A percentile compares a stretch with the other conserved stretches of the same genome.
Conservation (phyloP, 2,888 invertebrate genomes). For the Lycaena phlaeas region DNA sequence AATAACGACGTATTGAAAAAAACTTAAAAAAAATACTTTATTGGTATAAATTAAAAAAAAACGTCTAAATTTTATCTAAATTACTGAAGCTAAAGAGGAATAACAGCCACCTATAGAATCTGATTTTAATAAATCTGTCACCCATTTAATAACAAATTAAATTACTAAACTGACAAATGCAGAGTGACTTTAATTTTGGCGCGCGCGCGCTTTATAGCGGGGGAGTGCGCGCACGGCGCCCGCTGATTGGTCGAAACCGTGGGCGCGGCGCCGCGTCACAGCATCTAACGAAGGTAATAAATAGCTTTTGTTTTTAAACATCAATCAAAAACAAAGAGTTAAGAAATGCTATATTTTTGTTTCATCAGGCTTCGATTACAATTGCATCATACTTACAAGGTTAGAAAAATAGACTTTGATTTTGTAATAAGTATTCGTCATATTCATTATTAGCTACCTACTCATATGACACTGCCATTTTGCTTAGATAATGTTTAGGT, state of each 20-base stretch:
- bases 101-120: slow-evolving; percentile 68
- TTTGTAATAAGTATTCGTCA: too few relatives aligned
- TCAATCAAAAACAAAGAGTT: slow-evolving; percentile 10
- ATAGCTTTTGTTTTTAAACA: not conserved
- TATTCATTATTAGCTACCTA: too few relatives aligned
- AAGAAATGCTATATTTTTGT: not conserved
- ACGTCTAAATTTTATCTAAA: slow-evolving; percentile 45
- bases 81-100: slow-evolving; percentile 70
- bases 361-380: not conserved
- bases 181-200: slow-evolving; percentile 32
- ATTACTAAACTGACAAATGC: slow-evolving; percentile 29
- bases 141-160: slow-evolving; percentile 58
- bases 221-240: slow-evolving; percentile 40
- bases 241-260: slow-evolving; percentile 51
- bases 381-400: too few relatives aligned
- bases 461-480: too few relatives aligned
- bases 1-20: slow-evolving; percentile 19
- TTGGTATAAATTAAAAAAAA: slow-evolving; percentile 14
- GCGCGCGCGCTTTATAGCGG: slow-evolving; percentile 45
- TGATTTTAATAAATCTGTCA: slow-evolving; percentile 55
- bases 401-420: too few relatives aligned
- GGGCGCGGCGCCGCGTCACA: slow-evolving; percentile 48
- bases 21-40: slow-evolving; percentile 18
- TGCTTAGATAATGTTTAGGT: too few relatives aligned
- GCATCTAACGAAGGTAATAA: slow-evolving; percentile 3